These are phyloP conservation scores for Calliopum simillimum DNA, from an alignment of 2,888 invertebrate species.

Conservation along the genomic window DNA sequence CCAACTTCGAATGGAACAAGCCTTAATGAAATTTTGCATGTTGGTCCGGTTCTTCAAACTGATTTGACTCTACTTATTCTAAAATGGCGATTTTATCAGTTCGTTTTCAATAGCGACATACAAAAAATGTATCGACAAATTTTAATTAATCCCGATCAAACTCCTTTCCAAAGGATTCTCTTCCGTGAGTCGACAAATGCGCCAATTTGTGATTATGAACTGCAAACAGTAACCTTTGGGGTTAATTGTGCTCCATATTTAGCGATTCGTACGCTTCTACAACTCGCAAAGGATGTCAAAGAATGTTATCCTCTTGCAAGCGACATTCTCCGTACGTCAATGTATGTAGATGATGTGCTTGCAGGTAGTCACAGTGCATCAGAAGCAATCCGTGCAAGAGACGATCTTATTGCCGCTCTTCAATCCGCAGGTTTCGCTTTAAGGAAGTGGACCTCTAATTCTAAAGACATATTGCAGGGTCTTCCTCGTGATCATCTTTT, in stretches of 20 bases:
- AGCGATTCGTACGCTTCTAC: conserved; percentile 1
- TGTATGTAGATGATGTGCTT: conserved; percentile 18
- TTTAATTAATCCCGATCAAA: neutral
- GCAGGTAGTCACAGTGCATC: neutral
- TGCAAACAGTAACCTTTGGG: conserved; percentile 8
- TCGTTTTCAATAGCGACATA: too few relatives aligned
- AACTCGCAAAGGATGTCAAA: conserved; percentile 2
- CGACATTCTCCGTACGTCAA: neutral
- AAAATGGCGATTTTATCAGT: neutral
- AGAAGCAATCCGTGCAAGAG: neutral
- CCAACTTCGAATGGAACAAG: neutral
- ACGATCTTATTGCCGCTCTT: conserved; percentile 8
- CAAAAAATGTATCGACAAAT: too few relatives aligned
- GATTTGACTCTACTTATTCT: neutral
- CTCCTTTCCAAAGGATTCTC: neutral
- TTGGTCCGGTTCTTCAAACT: too few relatives aligned
- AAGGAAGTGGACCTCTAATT: conserved; percentile 14
- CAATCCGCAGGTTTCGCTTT: conserved; percentile 2
- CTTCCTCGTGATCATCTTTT: neutral
- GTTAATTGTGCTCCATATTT: neutral
- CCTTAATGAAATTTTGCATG: neutral
- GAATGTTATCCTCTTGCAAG: neutral
- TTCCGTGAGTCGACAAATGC: neutral
- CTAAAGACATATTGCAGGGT: neutral
- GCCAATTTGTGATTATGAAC: neutral